These are phyloP conservation scores for Ctenopoma multispine DNA, from an alignment of 2,797 vertebrate genomes.

Conservation along the genomic window DNA sequence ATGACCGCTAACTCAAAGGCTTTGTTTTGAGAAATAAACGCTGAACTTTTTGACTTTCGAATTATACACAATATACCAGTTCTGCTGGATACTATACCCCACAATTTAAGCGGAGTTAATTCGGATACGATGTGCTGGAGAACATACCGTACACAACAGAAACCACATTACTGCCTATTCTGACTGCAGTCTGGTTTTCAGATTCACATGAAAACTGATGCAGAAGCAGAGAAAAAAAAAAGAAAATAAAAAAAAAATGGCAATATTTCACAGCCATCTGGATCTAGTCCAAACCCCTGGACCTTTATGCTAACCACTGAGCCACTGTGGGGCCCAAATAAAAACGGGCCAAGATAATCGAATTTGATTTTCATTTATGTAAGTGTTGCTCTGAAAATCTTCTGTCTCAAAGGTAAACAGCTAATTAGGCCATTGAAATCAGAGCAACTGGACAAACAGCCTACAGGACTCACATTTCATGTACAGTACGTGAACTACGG, in stretches of 20 bases:
- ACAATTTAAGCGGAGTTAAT: background rate
- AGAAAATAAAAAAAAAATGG: background rate
- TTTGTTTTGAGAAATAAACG: background rate
- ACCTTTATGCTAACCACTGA: background rate
- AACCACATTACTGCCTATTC: background rate
- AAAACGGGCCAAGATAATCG: background rate
- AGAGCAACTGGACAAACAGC: background rate
- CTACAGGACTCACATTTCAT: background rate
- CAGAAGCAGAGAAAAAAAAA: background rate
- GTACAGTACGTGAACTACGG: background rate
- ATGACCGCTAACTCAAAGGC: background rate
- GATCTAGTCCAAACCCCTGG: background rate
- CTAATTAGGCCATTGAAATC: constrained; percentile 5
- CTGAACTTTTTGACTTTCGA: background rate
- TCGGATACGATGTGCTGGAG: background rate
- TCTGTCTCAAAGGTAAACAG: background rate
- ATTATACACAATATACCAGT: too few species aligned
- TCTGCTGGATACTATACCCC: too few species aligned
- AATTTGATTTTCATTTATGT: background rate
- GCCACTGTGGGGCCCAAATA: background rate
- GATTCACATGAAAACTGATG: background rate
- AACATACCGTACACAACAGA: background rate
- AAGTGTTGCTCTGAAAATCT: background rate
- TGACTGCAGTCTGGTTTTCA: background rate
- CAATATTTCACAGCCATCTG: background rate